Evolutionary conservation across 2,113 vertebrate species (phyloP).

Genomic region (Fulica atra): DNA sequence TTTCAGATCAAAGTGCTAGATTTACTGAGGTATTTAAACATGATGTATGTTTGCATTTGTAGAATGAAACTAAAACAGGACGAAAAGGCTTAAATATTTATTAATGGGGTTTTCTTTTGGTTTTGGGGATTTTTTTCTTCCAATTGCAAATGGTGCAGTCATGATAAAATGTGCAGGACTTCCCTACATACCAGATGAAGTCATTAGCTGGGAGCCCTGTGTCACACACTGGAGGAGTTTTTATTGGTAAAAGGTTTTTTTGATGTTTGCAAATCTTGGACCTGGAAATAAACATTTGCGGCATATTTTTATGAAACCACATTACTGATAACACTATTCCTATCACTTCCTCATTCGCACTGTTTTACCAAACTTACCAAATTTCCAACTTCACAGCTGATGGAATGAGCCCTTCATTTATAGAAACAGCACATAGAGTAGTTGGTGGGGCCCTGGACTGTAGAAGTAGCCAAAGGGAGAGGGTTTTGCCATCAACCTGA

Average conservation of each 20-base stretch:
- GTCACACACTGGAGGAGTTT: background rate
- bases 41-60: background rate
- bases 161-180: background rate
- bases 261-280: background rate
- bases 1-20: background rate
- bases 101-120: background rate
- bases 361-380: background rate
- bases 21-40: background rate
- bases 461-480: background rate
- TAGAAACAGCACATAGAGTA: background rate
- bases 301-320: background rate
- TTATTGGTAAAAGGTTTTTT: background rate
- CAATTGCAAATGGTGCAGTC: background rate
- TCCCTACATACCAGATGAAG: background rate
- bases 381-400: background rate
- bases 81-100: slow-evolving; percentile 4
- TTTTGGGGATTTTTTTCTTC: background rate
- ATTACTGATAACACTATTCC: background rate
- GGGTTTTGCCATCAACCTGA: background rate
- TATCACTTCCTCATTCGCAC: background rate
- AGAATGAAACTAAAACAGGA: slow-evolving; percentile 17
- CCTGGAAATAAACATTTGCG: background rate
- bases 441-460: background rate
- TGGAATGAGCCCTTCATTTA: background rate
- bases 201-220: background rate